phyloP scores from a whole-genome alignment of 1,140 invertebrate species.

The Muscidifurax raptorellus region DNA sequence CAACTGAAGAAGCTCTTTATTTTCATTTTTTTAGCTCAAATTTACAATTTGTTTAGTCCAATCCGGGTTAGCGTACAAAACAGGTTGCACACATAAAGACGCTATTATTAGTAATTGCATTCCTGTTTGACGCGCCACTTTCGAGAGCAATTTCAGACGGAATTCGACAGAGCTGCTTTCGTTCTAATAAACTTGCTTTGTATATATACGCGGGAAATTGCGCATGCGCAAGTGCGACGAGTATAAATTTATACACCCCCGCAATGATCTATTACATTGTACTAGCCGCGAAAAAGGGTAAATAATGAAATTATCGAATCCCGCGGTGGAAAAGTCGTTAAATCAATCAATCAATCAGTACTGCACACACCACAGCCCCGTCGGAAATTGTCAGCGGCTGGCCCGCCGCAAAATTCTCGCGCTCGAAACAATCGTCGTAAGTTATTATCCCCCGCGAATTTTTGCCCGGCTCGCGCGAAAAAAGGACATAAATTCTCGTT shows the following conservation, averaged over 20 bases:
- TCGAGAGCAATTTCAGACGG: neutral
- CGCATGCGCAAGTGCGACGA: neutral
- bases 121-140: neutral
- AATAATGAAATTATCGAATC: neutral
- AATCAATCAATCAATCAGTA: neutral
- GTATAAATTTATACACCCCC: neutral
- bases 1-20: neutral
- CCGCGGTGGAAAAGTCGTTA: neutral
- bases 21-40: neutral
- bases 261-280: too few relatives aligned
- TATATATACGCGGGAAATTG: neutral
- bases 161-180: neutral
- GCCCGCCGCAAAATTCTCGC: neutral
- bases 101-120: neutral
- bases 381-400: neutral
- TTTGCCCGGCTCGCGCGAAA: neutral
- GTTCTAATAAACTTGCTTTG: too few relatives aligned
- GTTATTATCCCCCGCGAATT: slow-evolving; percentile 29
- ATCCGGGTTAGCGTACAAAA: neutral
- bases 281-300: neutral
- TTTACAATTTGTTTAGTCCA: neutral
- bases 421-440: slow-evolving; percentile 38
- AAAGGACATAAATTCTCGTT: slow-evolving; percentile 47
- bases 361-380: neutral
- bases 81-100: neutral